These are phyloP conservation scores for Hydrophis major DNA, from an alignment of 2,797 vertebrate genomes.

Conservation along the genomic window DNA sequence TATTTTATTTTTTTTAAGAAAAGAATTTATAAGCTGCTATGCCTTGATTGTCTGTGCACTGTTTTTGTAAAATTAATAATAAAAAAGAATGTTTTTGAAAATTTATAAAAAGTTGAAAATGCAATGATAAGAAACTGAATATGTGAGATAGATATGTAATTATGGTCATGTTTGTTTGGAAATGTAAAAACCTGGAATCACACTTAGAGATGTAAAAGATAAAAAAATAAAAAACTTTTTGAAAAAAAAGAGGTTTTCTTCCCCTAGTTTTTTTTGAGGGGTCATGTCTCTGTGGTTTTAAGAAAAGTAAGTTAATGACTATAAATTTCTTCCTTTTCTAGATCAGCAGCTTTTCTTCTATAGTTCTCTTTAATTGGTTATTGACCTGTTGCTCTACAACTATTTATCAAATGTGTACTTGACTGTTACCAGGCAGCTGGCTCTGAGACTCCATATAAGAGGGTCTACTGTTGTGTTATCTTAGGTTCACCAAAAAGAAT, in stretches of 20 bases:
- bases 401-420: constrained; percentile 26
- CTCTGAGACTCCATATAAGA: constrained; percentile 16
- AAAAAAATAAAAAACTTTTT: too few relatives aligned
- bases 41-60: too few relatives aligned
- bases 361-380: constrained; percentile 38
- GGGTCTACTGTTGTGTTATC: neutral
- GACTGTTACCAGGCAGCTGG: constrained; percentile 19
- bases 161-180: too few relatives aligned
- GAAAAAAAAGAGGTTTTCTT: neutral
- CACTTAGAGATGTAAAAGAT: too few relatives aligned
- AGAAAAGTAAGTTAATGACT: constrained; percentile 20
- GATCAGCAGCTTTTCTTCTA: constrained; percentile 24
- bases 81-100: too few relatives aligned
- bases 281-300: constrained; percentile 11
- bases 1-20: too few relatives aligned
- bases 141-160: too few relatives aligned
- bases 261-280: neutral
- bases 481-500: constrained; percentile 12
- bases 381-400: constrained; percentile 32
- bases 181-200: too few relatives aligned
- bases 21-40: too few relatives aligned
- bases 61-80: too few relatives aligned
- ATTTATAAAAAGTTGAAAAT: too few relatives aligned
- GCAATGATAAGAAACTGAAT: too few relatives aligned
- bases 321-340: constrained; percentile 33